phyloP scores from a whole-genome alignment of 2,888 invertebrate genomes.

The Dryobotodes eremita region DNA sequence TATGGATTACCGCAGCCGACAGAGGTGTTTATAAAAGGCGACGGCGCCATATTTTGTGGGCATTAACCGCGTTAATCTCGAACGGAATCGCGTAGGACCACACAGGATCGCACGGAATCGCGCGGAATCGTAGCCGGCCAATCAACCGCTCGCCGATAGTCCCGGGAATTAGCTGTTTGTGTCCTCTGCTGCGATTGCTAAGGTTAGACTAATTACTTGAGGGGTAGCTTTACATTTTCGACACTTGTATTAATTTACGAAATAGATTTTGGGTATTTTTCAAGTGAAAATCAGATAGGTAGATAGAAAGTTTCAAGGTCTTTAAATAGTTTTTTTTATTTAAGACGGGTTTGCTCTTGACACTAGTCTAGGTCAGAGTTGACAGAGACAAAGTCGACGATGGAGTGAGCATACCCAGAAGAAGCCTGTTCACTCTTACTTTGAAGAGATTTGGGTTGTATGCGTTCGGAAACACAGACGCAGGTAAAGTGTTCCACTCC shows the following conservation, averaged over 20 bases:
- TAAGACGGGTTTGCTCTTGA: no score
- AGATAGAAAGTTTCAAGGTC: not conserved
- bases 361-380: no score
- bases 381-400: no score
- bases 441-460: no score
- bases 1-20: conserved; percentile 1
- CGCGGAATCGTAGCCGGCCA: conserved; percentile 34
- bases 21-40: conserved; percentile 38
- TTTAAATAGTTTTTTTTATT: no score
- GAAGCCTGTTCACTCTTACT: no score
- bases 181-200: conserved; percentile 2
- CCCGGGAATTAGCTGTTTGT: conserved; percentile 40
- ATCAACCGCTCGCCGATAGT: conserved; percentile 40
- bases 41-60: conserved; percentile 56
- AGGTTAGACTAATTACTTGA: not conserved
- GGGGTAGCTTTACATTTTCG: not conserved
- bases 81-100: conserved; percentile 19
- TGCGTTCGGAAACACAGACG: no score
- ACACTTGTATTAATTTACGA: not conserved
- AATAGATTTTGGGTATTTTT: not conserved
- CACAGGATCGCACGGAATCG: not conserved
- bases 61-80: conserved; percentile 57
- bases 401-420: no score
- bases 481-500: no score
- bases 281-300: not conserved